phyloP scores from a whole-genome alignment of 1,140 invertebrate species.

The Leptinotarsa undecemlineata region DNA sequence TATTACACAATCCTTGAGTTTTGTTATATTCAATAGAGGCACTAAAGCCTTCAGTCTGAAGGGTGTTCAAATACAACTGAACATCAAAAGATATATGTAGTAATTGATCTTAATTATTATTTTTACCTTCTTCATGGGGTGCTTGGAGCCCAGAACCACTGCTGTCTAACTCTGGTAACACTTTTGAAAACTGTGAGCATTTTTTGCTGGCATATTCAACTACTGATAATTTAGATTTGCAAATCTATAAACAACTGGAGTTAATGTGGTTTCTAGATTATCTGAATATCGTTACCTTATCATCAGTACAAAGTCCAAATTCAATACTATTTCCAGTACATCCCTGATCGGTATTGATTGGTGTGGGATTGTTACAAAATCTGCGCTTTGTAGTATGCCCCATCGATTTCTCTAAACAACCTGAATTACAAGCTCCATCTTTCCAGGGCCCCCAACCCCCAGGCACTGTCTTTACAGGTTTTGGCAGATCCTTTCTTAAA shows the following conservation, averaged over 20 bases:
- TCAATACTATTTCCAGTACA: conserved; percentile 68
- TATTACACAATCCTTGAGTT: too few relatives aligned
- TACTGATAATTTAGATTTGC: conserved; percentile 60
- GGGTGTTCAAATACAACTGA: too few relatives aligned
- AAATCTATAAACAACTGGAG: conserved; percentile 56
- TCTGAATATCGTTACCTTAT: conserved; percentile 55
- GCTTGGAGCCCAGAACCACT: conserved; percentile 69
- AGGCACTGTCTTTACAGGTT: conserved; percentile 52
- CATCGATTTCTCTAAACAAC: conserved; percentile 66
- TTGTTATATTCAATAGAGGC: too few relatives aligned
- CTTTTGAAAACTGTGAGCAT: conserved; percentile 65
- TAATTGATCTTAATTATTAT: too few relatives aligned
- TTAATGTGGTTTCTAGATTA: background rate
- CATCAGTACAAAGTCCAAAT: conserved; percentile 67
- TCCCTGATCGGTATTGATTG: conserved; percentile 59
- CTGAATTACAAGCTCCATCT: conserved; percentile 64
- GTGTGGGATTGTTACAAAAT: conserved; percentile 61
- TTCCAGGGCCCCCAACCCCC: conserved; percentile 70
- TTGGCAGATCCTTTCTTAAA: conserved; percentile 51
- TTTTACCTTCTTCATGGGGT: conserved; percentile 66
- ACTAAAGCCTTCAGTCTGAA: too few relatives aligned
- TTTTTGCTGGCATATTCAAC: conserved; percentile 64
- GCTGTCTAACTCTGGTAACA: conserved; percentile 64
- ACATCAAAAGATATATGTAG: background rate
- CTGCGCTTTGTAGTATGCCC: conserved; percentile 62